Evolutionary conservation across 2,113 vertebrate species (phyloP).

Genomic region (Platichthys stellatus): DNA sequence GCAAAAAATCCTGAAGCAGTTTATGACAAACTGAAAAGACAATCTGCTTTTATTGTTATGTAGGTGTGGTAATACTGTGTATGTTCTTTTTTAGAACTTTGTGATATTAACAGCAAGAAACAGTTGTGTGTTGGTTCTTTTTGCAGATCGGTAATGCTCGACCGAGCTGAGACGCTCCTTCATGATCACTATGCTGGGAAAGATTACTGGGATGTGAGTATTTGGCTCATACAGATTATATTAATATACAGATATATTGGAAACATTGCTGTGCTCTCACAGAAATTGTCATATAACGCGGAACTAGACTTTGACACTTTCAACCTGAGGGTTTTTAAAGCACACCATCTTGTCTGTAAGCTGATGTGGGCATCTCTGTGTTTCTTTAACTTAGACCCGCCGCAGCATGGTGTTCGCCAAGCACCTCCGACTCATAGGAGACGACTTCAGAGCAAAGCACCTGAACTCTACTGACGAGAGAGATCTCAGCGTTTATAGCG

Average conservation of each 20-base stretch:
- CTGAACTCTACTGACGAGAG: slow-evolving; percentile 88
- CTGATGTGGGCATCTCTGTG: neutral
- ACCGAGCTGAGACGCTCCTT: slow-evolving; percentile 96
- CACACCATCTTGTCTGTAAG: neutral
- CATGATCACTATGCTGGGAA: slow-evolving; percentile 97
- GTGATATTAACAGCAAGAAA: neutral
- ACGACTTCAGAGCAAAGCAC: slow-evolving; percentile 86
- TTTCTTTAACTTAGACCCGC: slow-evolving; percentile 83
- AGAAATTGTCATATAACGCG: neutral
- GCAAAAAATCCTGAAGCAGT: neutral
- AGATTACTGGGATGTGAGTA: slow-evolving; percentile 95
- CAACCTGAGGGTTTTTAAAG: neutral
- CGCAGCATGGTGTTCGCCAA: slow-evolving; percentile 97
- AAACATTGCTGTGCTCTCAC: slow-evolving; percentile 1
- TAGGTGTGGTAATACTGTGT: neutral
- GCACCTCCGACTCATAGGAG: slow-evolving; percentile 90
- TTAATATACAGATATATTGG: neutral
- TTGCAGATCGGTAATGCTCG: slow-evolving; percentile 88
- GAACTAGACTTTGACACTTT: neutral
- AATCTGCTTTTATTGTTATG: slow-evolving; percentile 4
- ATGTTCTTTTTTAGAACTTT: neutral
- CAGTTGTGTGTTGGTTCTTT: neutral
- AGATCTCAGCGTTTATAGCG: slow-evolving; percentile 85
- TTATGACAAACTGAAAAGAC: neutral
- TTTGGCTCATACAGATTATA: neutral